These are phyloP conservation scores for Labeo rohita DNA, from an alignment of 2,113 vertebrate species.

Conservation along the genomic window DNA sequence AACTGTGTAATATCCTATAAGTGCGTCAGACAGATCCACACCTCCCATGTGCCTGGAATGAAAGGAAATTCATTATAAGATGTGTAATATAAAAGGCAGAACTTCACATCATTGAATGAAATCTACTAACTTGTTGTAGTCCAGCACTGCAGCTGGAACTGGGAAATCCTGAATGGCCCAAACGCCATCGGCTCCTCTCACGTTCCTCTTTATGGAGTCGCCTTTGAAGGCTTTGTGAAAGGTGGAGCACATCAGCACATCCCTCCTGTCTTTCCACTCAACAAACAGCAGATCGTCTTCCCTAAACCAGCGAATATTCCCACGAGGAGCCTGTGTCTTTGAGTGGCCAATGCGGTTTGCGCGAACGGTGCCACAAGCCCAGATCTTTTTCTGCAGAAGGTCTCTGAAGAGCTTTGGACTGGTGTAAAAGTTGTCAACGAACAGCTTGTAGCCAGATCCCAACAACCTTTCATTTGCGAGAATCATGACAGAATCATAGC, in stretches of 20 bases:
- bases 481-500: conserved; percentile 28
- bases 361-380: conserved; percentile 16
- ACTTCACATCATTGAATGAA: background rate
- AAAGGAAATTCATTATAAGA: background rate
- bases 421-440: conserved; percentile 14
- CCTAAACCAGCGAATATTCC: conserved; percentile 41
- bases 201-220: background rate
- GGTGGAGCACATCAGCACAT: conserved; percentile 35
- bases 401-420: conserved; percentile 22
- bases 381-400: background rate
- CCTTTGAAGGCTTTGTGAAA: conserved; percentile 14
- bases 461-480: background rate
- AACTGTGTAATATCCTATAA: conserved; percentile 4
- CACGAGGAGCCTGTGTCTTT: background rate
- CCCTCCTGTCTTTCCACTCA: conserved; percentile 1
- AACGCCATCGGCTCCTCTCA: conserved; percentile 13
- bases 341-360: background rate
- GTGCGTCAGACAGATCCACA: conserved; percentile 11
- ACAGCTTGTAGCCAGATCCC: conserved; percentile 42
- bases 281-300: conserved; percentile 36
- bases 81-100: no score
- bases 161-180: conserved; percentile 3
- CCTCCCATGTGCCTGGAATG: conserved; percentile 26
- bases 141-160: conserved; percentile 1
- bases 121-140: conserved; percentile 5